These are phyloP conservation scores for Hepsetus odoe DNA, from an alignment of 2,113 vertebrate genomes.

Conservation along the genomic window DNA sequence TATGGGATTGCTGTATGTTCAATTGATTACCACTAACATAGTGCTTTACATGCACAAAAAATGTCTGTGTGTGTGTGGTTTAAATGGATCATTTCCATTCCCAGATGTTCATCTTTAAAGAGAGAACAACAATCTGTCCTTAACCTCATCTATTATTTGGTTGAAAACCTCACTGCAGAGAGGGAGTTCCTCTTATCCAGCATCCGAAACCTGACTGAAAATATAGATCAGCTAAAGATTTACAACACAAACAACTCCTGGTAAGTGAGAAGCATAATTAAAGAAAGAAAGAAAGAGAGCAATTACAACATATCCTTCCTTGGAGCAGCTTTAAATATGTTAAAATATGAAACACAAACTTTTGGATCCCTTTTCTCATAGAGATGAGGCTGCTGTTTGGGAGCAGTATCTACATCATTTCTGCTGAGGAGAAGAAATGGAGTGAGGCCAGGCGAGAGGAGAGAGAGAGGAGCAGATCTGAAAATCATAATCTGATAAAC, in stretches of 20 bases:
- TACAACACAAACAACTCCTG: background rate
- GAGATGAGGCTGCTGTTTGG: background rate
- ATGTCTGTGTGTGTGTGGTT: no score
- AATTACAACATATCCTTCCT: no score
- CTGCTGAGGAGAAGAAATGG: background rate
- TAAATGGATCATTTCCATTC: background rate
- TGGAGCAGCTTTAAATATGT: no score
- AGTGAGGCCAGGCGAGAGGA: background rate
- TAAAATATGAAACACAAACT: no score
- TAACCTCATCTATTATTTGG: background rate
- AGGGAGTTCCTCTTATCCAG: background rate
- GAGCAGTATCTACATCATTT: background rate
- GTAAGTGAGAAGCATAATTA: background rate
- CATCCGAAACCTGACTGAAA: background rate
- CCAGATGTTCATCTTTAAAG: background rate
- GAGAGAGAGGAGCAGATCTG: conserved; percentile 20
- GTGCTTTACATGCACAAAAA: no score
- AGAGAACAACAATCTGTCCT: background rate
- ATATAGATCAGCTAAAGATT: background rate
- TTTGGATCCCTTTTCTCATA: no score
- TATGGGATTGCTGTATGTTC: no score
- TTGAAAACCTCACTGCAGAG: background rate
- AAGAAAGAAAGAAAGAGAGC: background rate
- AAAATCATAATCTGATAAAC: conserved; percentile 33
- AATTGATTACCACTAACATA: no score